Base-by-base conservation (phyloP, 2,113 vertebrate genomes). In the Rhinogobius similis region DNA sequence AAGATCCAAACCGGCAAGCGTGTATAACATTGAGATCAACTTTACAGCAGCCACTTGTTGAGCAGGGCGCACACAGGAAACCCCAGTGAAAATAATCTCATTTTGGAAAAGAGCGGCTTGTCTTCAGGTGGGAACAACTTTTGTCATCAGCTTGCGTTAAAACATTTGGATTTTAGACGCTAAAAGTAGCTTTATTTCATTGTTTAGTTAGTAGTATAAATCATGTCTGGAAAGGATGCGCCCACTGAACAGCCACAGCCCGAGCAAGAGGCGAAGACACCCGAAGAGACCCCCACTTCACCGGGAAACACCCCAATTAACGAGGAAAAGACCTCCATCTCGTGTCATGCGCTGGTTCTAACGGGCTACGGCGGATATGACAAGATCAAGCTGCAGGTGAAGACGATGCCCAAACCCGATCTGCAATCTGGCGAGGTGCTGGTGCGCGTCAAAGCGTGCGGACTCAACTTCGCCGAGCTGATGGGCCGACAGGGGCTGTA, bases 391-490 rank as follows among this genome's bases (percentile, higher is more conserved):
- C 88, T 97, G 81, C 94, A 95, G 89, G 75, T 88, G 77, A 93
- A 91, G 73, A 88, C 52, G 7, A 39, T 87, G 62, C 82, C 82
- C 12, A 71, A 79, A 9, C 75, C 90, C 1, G 82, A 67, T 46
- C 93, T 92, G 3, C 74, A 88, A 10, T 71, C 92, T 0, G 94
- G 91, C 0, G 94, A 96, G 82, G 75, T 96, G 23, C 87, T 92
- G 36, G 83, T 97, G 55, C 88, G 93, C 10, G 91, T 97, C 53
- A 89, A 86, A 72, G 96, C 95, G 83, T 95, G 94, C 76, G 96
- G 96, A 66, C 91, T 97, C 65, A 97, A 96, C 91, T 97, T 97
- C 80, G 90, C 94, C 4, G 95, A 97, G 68, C 85, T 97, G 78
- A 75, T 96, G 92, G 94, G 82, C 56, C 89, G 92, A 5, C 95